These are phyloP conservation scores for Rhagoletis zephyria DNA, from an alignment of 1,140 invertebrate species.

Conservation along the genomic window DNA sequence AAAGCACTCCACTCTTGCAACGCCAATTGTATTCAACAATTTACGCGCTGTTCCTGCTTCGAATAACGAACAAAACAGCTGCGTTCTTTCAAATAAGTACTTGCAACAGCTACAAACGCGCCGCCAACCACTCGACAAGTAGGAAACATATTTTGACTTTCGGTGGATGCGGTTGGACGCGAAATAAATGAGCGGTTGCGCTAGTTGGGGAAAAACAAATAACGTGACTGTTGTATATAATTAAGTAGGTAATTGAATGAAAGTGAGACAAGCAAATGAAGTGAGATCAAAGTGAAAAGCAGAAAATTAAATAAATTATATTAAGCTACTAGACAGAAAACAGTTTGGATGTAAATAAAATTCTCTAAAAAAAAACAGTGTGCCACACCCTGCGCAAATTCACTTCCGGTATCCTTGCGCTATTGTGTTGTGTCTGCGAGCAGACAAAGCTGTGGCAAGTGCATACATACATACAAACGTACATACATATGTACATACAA, in stretches of 20 bases:
- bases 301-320: background rate
- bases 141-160: constrained; percentile 49
- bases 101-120: constrained; percentile 10
- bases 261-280: background rate
- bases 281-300: background rate
- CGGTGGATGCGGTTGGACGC: constrained; percentile 44
- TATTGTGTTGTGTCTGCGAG: background rate
- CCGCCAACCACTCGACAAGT: background rate
- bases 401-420: constrained; percentile 27
- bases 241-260: background rate
- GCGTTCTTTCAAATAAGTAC: background rate
- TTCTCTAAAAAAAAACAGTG: constrained; percentile 2
- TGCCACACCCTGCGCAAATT: constrained; percentile 41
- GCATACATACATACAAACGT: background rate
- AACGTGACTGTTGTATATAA: constrained; percentile 3
- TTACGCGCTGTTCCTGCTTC: background rate
- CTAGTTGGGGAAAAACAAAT: background rate
- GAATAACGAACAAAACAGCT: background rate
- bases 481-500: background rate
- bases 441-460: background rate
- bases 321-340: background rate
- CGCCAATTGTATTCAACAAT: background rate
- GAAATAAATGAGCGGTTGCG: background rate
- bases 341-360: background rate
- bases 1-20: background rate